Percentiles rank a stretch among this genome's conserved stretches.
Evolutionary conservation across 2,888 invertebrate genomes (phyloP).

Genomic region (Synergus itoensis): DNA sequence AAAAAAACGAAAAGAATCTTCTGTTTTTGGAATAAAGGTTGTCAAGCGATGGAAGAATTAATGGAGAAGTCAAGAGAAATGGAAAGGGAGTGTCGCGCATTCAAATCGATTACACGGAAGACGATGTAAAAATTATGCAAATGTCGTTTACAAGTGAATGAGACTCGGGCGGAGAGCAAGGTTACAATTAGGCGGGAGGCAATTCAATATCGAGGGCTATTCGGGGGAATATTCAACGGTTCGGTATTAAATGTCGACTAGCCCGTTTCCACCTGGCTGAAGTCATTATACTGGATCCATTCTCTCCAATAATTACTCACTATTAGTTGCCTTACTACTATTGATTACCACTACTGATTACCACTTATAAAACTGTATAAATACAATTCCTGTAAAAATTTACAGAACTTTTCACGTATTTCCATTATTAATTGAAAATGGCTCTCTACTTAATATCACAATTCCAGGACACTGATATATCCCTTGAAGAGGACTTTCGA

Average conservation of each 20-base stretch:
- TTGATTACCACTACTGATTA: neutral
- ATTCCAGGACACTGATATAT: conserved; percentile 58
- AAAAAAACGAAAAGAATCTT: conserved; percentile 52
- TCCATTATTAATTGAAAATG: neutral
- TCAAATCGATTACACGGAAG: conserved; percentile 70
- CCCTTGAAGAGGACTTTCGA: conserved; percentile 65
- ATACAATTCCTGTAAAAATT: neutral
- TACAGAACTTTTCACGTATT: neutral
- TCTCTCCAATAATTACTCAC: conserved; percentile 6
- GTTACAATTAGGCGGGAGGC: conserved; percentile 76
- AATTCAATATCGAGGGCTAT: conserved; percentile 77
- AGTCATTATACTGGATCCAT: conserved; percentile 56
- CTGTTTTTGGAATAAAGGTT: conserved; percentile 28
- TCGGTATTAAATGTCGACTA: conserved; percentile 74
- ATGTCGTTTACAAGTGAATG: conserved; percentile 75
- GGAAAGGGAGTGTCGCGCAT: conserved; percentile 52
- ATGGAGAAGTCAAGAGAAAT: conserved; percentile 22
- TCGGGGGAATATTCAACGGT: conserved; percentile 74
- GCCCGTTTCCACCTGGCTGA: conserved; percentile 68
- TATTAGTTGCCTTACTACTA: neutral
- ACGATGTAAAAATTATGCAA: conserved; percentile 77
- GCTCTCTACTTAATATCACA: neutral
- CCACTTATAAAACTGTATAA: neutral
- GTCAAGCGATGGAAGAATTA: conserved; percentile 4
- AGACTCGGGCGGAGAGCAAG: conserved; percentile 68